phyloP scores from a whole-genome alignment of 2,888 invertebrate species.

The Celastrina argiolus region DNA sequence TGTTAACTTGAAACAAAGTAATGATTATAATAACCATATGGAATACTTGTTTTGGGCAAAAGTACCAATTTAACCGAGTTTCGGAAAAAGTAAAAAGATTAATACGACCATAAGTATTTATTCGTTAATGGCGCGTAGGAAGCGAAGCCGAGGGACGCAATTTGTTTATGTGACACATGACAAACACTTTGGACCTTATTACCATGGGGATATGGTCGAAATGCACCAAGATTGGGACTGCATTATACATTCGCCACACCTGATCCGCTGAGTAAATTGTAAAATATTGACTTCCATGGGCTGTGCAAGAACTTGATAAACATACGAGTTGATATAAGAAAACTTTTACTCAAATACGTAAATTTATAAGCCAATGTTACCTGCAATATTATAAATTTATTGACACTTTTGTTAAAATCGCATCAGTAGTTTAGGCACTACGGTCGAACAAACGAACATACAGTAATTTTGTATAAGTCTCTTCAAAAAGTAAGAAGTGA shows the following conservation, averaged over 20 bases:
- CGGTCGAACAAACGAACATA: no score
- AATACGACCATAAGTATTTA: background rate
- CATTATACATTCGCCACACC: slow-evolving; percentile 21
- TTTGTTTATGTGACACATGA: slow-evolving; percentile 5
- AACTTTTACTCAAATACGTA: no score
- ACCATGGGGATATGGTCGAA: background rate
- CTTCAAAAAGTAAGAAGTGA: no score
- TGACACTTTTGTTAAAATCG: no score
- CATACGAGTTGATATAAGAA: background rate
- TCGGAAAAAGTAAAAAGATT: background rate
- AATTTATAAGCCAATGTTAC: no score
- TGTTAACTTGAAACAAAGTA: slow-evolving; percentile 17
- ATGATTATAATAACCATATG: background rate
- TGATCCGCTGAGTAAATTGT: slow-evolving; percentile 2
- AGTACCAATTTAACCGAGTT: background rate
- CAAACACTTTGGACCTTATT: background rate
- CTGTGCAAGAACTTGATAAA: slow-evolving; percentile 1
- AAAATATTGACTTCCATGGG: background rate
- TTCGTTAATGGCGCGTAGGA: slow-evolving; percentile 10
- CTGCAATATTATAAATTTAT: no score
- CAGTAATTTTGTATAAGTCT: no score
- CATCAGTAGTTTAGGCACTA: no score
- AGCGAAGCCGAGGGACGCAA: background rate
- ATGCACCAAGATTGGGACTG: background rate
- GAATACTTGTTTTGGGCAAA: background rate